Percentiles rank a stretch among this genome's conserved stretches.
Conservation (phyloP, 2,113 vertebrate genomes). For the Bubalus kerabau region DNA sequence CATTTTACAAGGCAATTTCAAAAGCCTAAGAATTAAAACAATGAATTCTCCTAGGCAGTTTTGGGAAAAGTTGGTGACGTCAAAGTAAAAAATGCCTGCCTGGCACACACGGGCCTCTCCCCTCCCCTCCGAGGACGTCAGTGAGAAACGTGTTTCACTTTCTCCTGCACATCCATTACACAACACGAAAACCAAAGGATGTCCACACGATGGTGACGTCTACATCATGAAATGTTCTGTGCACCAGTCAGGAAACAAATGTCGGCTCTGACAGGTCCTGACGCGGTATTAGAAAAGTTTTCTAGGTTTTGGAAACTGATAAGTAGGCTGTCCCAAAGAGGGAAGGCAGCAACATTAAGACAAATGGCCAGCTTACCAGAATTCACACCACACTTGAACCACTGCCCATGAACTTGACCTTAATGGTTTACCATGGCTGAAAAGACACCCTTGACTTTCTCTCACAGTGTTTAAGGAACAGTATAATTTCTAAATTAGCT, state of each 20-base stretch:
- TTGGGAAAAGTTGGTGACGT: not conserved
- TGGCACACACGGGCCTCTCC: not conserved
- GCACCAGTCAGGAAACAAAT: constrained; percentile 17
- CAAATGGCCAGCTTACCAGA: constrained; percentile 64
- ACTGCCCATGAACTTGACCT: constrained; percentile 59
- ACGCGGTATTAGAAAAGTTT: not conserved
- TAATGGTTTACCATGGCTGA: constrained; percentile 49
- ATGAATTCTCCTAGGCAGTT: not conserved
- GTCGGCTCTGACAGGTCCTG: constrained; percentile 28
- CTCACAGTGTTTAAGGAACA: constrained; percentile 66
- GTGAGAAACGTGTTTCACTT: not conserved
- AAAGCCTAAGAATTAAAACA: not conserved
- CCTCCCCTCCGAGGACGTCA: not conserved
- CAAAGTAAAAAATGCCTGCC: not conserved
- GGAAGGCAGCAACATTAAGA: constrained; percentile 75
- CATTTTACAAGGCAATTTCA: constrained; percentile 4
- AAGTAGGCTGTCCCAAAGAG: constrained; percentile 65
- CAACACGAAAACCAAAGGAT: constrained; percentile 11
- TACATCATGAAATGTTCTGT: constrained; percentile 28
- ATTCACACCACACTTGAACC: constrained; percentile 59
- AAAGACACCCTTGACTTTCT: constrained; percentile 59
- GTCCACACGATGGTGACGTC: not conserved
- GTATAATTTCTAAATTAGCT: constrained; percentile 63
- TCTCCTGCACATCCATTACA: not conserved
- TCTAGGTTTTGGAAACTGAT: constrained; percentile 47